phyloP scores from a whole-genome alignment of 2,113 vertebrate genomes.

The Seriola dumerili region DNA sequence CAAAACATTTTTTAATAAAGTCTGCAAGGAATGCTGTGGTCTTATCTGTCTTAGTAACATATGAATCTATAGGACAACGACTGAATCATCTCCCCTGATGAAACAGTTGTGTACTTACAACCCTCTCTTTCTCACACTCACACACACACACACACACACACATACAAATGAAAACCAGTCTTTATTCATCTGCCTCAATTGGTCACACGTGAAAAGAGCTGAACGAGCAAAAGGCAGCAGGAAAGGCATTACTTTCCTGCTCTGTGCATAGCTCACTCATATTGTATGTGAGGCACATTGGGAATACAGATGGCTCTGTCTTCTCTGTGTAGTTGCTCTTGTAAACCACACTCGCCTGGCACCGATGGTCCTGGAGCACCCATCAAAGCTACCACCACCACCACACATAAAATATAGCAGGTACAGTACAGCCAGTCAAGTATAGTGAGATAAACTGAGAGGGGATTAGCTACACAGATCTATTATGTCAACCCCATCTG shows the following conservation, averaged over 20 bases:
- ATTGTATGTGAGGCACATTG: constrained; percentile 24
- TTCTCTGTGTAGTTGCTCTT: background rate
- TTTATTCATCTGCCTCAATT: constrained; percentile 57
- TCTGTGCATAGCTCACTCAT: constrained; percentile 35
- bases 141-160: constrained; percentile 1
- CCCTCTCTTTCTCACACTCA: background rate
- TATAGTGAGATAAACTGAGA: constrained; percentile 30
- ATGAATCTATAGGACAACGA: constrained; percentile 14
- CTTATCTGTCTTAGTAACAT: constrained; percentile 11
- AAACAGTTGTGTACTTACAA: constrained; percentile 17
- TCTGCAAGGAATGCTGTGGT: background rate
- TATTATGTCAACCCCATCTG: constrained; percentile 24
- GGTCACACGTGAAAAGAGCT: constrained; percentile 59
- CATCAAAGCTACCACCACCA: background rate
- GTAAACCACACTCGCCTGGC: constrained; percentile 26
- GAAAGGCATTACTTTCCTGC: constrained; percentile 25
- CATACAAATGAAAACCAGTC: constrained; percentile 40
- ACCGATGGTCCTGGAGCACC: constrained; percentile 8
- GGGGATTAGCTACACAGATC: constrained; percentile 33
- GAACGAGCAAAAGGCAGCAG: constrained; percentile 50
- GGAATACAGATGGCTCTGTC: constrained; percentile 57
- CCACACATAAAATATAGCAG: constrained; percentile 7
- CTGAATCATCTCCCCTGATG: constrained; percentile 33
- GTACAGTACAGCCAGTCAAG: constrained; percentile 18
- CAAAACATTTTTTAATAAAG: background rate